Evolutionary conservation across 2,113 vertebrate genomes (phyloP).

Genomic region (Naja naja): DNA sequence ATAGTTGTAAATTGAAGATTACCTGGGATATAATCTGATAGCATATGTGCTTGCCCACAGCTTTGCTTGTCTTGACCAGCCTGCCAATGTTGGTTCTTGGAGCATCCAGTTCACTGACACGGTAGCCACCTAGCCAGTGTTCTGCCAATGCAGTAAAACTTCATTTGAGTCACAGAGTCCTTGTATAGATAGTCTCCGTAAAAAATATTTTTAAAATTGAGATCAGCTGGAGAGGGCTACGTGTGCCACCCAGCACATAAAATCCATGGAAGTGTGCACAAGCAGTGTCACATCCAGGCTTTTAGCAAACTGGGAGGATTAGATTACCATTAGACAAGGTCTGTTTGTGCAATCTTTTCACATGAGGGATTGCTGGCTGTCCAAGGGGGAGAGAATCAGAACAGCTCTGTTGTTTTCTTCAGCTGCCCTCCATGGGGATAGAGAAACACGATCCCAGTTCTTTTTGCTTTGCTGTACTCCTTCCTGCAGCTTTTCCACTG

Average conservation of each 20-base stretch:
- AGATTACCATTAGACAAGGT: slow-evolving; percentile 9
- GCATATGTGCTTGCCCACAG: background rate
- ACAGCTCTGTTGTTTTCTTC: fast-evolving
- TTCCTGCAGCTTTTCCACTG: slow-evolving; percentile 47
- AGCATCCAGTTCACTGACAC: background rate
- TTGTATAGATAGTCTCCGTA: background rate
- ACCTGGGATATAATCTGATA: background rate
- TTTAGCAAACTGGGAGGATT: slow-evolving; percentile 51
- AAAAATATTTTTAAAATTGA: slow-evolving; percentile 33
- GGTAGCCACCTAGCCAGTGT: background rate
- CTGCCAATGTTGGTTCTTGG: background rate
- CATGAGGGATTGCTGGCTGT: background rate
- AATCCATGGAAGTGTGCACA: slow-evolving; percentile 31
- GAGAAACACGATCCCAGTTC: slow-evolving; percentile 53
- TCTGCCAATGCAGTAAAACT: background rate
- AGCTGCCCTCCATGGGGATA: background rate
- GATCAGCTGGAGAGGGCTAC: slow-evolving; percentile 41
- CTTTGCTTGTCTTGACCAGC: background rate
- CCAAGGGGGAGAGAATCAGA: background rate
- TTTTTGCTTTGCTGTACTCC: slow-evolving; percentile 54
- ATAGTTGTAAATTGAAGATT: too few relatives aligned
- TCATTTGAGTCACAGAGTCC: background rate
- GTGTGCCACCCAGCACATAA: slow-evolving; percentile 44
- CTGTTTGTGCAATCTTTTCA: background rate
- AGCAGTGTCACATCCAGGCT: slow-evolving; percentile 12